Base-by-base conservation (phyloP, 2,113 vertebrate genomes). In the Centropristis striata region DNA sequence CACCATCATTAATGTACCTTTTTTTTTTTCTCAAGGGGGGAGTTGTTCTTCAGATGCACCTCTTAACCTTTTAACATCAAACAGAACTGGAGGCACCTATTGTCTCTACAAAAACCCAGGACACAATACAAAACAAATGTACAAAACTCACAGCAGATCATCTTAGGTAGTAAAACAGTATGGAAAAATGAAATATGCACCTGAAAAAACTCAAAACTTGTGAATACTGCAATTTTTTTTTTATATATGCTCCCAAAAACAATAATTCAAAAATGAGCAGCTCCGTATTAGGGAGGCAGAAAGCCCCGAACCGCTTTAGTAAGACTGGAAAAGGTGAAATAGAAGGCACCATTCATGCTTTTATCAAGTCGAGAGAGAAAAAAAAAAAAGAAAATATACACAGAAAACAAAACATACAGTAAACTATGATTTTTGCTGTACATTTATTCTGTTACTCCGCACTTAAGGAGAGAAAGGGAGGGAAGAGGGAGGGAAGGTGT, bases 291-390 rank as follows among this genome's bases (percentile, higher is more conserved):
- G 85, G n/a, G 92, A 95, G 95, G 94, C 93, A 90, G 94, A 87
- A 88, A 94, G 95, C 95, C 95, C 92, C 86, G 84, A 93, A 95
- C 95, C 91, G 92, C 96, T 85, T 96, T 93, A 96, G 95, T 95
- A 92, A 96, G 95, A 96, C 96, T 97, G 94, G 95, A 98, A 91
- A 96, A 96, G 95, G 97, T 96, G 96, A 96, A 94, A 95, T 92
- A 95, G 96, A 98, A 98, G 97, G 97, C 97, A 98, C 97, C 97
- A 96, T 47, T 97, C 96, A 98, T 97, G 97, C 97, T 95, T 95
- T 92, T 91, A 79, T 89, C 80, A 92, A 94, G 87, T 92, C 21
- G 64, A 86, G 71, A 85, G 84, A 80, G 55, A 90, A 88, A 86
- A 32, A 32, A 65, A 90, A 88, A 86, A 32, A 32, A 65, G 58